Evolutionary conservation across 2,888 invertebrate genomes (phyloP).

Genomic region (Cephus rjabovi): DNA sequence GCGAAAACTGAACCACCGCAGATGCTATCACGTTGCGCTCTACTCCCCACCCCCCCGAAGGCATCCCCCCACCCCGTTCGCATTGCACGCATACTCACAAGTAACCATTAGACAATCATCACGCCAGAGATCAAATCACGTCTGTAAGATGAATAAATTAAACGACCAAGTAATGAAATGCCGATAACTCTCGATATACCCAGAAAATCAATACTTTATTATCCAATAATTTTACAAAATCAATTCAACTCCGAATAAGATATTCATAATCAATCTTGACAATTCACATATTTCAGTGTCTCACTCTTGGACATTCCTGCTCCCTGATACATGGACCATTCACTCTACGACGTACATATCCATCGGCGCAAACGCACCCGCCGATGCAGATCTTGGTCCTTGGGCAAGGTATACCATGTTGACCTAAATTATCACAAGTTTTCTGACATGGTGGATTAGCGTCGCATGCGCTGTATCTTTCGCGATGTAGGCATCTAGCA

Average conservation of each 20-base stretch:
- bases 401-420: slow-evolving; percentile 27
- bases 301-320: slow-evolving; percentile 26
- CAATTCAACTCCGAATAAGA: no score
- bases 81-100: no score
- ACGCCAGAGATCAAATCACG: no score
- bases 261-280: no score
- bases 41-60: slow-evolving; percentile 22
- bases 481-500: no score
- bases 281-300: slow-evolving; percentile 14
- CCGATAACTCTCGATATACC: no score
- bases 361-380: slow-evolving; percentile 40
- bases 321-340: slow-evolving; percentile 27
- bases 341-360: slow-evolving; percentile 32
- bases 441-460: slow-evolving; percentile 36
- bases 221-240: no score
- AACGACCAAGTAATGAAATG: no score
- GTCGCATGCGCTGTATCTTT: slow-evolving; percentile 33
- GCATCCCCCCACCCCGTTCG: no score
- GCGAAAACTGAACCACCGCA: slow-evolving; percentile 42
- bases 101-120: no score
- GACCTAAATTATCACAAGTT: slow-evolving; percentile 37
- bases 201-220: no score
- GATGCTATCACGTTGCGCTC: slow-evolving; percentile 42
- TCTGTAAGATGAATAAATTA: no score
- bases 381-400: slow-evolving; percentile 32